Evolutionary conservation across 2,888 invertebrate species (phyloP).

Genomic region (Andrena minutula): DNA sequence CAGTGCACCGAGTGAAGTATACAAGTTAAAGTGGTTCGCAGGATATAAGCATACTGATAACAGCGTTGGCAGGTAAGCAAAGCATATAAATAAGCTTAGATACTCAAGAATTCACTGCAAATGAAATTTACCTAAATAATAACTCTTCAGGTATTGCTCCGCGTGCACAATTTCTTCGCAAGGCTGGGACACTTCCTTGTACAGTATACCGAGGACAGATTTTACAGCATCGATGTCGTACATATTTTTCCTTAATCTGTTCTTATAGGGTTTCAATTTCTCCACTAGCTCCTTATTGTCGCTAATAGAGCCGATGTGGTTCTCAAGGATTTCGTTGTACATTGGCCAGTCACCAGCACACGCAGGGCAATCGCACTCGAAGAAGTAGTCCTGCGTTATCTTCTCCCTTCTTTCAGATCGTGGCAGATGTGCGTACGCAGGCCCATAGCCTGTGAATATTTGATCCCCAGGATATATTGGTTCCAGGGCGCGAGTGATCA

Average conservation of each 20-base stretch:
- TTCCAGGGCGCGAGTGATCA: slow-evolving; percentile 81
- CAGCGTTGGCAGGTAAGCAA: slow-evolving; percentile 35
- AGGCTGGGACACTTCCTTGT: slow-evolving; percentile 78
- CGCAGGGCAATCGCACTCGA: slow-evolving; percentile 81
- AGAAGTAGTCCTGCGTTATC: slow-evolving; percentile 81
- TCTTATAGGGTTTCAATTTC: slow-evolving; percentile 78
- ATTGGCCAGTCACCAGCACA: slow-evolving; percentile 81
- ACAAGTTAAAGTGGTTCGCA: slow-evolving; percentile 32
- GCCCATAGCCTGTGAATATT: slow-evolving; percentile 82
- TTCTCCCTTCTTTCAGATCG: slow-evolving; percentile 76
- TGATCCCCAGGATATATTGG: slow-evolving; percentile 81
- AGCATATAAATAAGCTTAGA: slow-evolving; percentile 20
- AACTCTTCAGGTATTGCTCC: slow-evolving; percentile 82
- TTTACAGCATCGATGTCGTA: slow-evolving; percentile 83
- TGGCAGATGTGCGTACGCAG: slow-evolving; percentile 81
- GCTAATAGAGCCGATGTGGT: slow-evolving; percentile 80
- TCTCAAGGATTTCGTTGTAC: slow-evolving; percentile 77
- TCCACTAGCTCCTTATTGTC: slow-evolving; percentile 78
- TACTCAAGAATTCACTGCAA: slow-evolving; percentile 18
- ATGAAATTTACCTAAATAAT: slow-evolving; percentile 83
- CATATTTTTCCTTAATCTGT: slow-evolving; percentile 78
- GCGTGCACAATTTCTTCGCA: slow-evolving; percentile 83
- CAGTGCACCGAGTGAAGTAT: slow-evolving; percentile 42
- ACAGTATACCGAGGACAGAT: slow-evolving; percentile 76
- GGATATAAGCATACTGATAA: slow-evolving; percentile 19